Base-by-base conservation (phyloP, 1,140 invertebrate species). In the Philaenus spumarius region DNA sequence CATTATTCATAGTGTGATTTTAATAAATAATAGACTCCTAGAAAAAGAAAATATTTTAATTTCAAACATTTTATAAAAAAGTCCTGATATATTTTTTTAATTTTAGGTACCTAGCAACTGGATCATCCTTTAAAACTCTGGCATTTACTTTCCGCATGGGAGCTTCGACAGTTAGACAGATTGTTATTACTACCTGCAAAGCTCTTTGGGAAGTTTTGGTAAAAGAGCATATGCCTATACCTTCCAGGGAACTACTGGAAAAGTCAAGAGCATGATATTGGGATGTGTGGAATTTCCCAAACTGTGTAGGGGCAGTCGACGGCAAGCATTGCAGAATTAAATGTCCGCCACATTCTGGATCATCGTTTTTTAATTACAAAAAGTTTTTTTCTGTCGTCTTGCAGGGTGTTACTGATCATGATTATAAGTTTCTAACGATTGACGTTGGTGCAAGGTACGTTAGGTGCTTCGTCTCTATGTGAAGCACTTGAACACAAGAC, bases 311-410 rank as follows among this genome's bases (percentile, higher is more conserved):
- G n/a, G 66, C 66, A 11, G 56, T 73, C 7, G 70, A 74, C 62
- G 70, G 73, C 3, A 75, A 75, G 61, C 73, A 75, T 57, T 40
- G 75, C 14, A n/a, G n/a, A n/a, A n/a, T n/a, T n/a, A n/a, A n/a
- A n/a, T n/a, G n/a, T n/a, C n/a, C n/a, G n/a, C n/a, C 19, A 50
- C 17, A n/a, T 45, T 19, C 42, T 7, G 42, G 7, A n/a, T 19
- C 7, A n/a, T 7, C 9, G 6, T 45, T n/a, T 19, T 45, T 9
- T 45, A 45, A 45, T 17, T 45, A 45, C 42, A 45, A 45, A 19
- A n/a, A n/a, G n/a, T n/a, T n/a, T n/a, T n/a, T n/a, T n/a, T n/a
- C n/a, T n/a, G n/a, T n/a, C n/a, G n/a, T n/a, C 7, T 7, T 45
- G 17, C 42, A 45, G 19, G 42, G 12, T 19, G 42, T 45, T 45